These are phyloP conservation scores for Coluber constrictor DNA, from an alignment of 2,797 vertebrate genomes.

Conservation along the genomic window DNA sequence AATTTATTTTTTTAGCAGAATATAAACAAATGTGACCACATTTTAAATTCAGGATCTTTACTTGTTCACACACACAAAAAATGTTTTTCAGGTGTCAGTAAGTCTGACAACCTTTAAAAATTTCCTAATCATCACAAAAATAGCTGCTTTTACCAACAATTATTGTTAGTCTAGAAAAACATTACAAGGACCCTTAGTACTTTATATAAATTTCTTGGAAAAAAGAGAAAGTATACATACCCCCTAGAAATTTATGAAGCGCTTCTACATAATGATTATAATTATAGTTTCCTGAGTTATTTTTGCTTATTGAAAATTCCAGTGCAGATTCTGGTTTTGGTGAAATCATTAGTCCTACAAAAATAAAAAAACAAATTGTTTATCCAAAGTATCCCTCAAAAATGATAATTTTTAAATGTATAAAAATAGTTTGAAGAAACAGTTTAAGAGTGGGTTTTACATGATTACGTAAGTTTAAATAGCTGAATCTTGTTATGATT, in stretches of 20 bases:
- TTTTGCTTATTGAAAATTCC: constrained; percentile 80
- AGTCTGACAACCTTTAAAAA: background rate
- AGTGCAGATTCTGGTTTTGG: constrained; percentile 76
- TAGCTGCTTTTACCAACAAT: background rate
- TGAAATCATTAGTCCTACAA: constrained; percentile 85
- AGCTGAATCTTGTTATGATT: background rate
- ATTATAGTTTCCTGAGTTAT: constrained; percentile 68
- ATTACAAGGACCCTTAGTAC: background rate
- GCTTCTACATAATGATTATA: constrained; percentile 74
- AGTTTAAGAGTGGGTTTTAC: constrained; percentile 13
- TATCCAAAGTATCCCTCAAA: constrained; percentile 11
- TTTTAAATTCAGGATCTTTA: background rate
- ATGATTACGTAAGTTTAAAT: constrained; percentile 22
- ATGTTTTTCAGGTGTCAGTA: background rate
- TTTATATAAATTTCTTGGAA: constrained; percentile 10
- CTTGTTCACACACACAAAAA: background rate
- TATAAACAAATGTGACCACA: background rate
- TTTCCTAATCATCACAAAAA: background rate
- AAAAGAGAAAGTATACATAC: constrained; percentile 73
- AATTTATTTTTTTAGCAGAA: background rate
- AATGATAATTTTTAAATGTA: background rate
- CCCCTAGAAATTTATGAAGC: constrained; percentile 77
- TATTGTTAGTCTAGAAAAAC: background rate
- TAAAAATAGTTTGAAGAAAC: constrained; percentile 25
- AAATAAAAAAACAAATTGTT: constrained; percentile 45